Evolutionary conservation across 2,888 invertebrate species (phyloP).

Genomic region (Ochlodes sylvanus): DNA sequence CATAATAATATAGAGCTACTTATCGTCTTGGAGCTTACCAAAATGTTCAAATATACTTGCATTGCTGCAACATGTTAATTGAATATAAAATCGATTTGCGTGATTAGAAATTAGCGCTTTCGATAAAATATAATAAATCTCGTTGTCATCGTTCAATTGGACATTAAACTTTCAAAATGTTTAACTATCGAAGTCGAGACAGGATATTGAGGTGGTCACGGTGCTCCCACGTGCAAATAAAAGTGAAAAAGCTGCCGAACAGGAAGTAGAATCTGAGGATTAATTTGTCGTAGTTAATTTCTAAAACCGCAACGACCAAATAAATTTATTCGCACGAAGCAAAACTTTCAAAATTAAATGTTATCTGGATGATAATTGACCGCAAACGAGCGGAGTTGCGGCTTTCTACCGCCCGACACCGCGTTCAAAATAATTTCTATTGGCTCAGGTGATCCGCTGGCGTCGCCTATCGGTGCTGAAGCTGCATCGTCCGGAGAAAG

Average conservation of each 20-base stretch:
- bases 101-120: no score
- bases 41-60: no score
- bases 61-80: no score
- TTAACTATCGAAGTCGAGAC: neutral
- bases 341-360: conserved; percentile 23
- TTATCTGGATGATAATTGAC: conserved; percentile 30
- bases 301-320: conserved; percentile 26
- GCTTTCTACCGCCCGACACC: conserved; percentile 17
- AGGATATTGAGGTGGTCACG: neutral
- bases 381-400: conserved; percentile 11
- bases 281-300: conserved; percentile 12
- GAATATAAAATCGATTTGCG: no score
- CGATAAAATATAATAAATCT: no score
- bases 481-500: conserved; percentile 22
- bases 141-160: no score
- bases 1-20: no score
- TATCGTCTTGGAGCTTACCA: no score
- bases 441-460: neutral
- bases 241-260: conserved; percentile 7
- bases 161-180: neutral
- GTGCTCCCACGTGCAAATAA: neutral
- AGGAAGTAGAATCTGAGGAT: conserved; percentile 19
- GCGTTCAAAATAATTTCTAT: neutral
- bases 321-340: neutral
- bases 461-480: neutral